These are phyloP conservation scores for Tenrec ecaudatus DNA, from an alignment of 2,113 vertebrate species.

Conservation along the genomic window DNA sequence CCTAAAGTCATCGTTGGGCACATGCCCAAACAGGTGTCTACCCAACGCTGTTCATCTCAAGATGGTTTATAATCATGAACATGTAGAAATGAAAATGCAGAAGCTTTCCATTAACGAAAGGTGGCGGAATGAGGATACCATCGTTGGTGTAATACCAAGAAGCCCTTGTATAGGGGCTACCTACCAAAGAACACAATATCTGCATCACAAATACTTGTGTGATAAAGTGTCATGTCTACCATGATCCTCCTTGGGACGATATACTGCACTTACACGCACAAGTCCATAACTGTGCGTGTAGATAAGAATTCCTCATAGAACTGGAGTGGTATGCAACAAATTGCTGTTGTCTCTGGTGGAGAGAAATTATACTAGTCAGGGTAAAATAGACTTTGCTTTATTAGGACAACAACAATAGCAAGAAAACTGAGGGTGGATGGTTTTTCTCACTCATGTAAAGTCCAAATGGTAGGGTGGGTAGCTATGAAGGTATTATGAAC, in stretches of 20 bases:
- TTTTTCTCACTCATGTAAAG: neutral
- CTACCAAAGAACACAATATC: neutral
- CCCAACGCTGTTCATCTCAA: neutral
- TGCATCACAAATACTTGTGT: neutral
- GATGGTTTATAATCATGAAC: neutral
- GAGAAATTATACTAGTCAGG: neutral
- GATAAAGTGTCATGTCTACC: too few species aligned
- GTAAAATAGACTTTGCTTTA: neutral
- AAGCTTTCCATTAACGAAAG: neutral
- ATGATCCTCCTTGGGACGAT: neutral
- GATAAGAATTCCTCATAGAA: neutral
- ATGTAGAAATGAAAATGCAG: too few species aligned
- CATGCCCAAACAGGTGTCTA: neutral
- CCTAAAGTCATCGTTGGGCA: neutral
- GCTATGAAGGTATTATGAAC: neutral
- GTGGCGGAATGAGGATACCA: neutral
- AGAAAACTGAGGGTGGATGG: neutral
- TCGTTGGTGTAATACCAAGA: neutral
- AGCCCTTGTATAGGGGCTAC: neutral
- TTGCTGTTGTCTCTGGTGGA: neutral
- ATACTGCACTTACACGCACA: neutral
- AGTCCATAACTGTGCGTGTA: accelerated
- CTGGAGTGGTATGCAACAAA: neutral
- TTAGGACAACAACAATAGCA: neutral
- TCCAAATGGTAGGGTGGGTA: neutral